A percentile compares a stretch with the other conserved stretches of the same genome.
Conservation (phyloP, 2,113 vertebrate genomes). For the Nothoprocta pentlandii region DNA sequence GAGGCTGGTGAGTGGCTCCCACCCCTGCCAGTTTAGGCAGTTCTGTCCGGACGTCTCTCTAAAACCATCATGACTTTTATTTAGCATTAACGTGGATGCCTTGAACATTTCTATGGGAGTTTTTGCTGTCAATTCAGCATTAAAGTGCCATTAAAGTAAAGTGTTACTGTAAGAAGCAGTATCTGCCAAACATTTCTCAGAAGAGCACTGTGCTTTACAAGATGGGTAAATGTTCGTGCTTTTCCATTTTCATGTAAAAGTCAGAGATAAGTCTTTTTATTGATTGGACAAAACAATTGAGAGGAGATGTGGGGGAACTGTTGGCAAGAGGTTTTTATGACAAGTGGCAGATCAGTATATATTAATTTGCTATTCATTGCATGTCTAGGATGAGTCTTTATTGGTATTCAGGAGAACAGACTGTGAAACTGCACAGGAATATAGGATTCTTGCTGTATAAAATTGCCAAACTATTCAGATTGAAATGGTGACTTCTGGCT, state of each 20-base stretch:
- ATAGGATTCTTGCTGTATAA: background rate
- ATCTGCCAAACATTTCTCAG: constrained; percentile 79
- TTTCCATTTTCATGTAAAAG: constrained; percentile 63
- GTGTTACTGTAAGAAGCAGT: constrained; percentile 80
- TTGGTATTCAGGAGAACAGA: constrained; percentile 58
- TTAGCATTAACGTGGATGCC: constrained; percentile 63
- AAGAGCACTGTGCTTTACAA: constrained; percentile 70
- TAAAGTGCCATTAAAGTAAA: constrained; percentile 78
- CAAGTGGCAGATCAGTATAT: constrained; percentile 60
- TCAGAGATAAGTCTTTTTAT: constrained; percentile 68
- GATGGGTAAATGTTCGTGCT: constrained; percentile 3
- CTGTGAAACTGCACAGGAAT: constrained; percentile 37
- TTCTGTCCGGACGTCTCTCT: constrained; percentile 53
- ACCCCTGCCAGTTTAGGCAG: background rate
- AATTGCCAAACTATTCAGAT: background rate
- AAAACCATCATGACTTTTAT: constrained; percentile 67
- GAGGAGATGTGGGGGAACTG: constrained; percentile 42
- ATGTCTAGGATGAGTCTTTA: constrained; percentile 55
- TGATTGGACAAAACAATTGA: constrained; percentile 76
- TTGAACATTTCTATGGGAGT: constrained; percentile 51
- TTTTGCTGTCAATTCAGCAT: constrained; percentile 74
- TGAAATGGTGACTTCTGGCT: background rate
- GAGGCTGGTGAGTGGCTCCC: constrained; percentile 17
- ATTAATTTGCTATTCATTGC: constrained; percentile 72
- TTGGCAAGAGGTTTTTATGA: constrained; percentile 64